These are phyloP conservation scores for Diadromus collaris DNA, from an alignment of 2,888 invertebrate genomes.

Conservation along the genomic window DNA sequence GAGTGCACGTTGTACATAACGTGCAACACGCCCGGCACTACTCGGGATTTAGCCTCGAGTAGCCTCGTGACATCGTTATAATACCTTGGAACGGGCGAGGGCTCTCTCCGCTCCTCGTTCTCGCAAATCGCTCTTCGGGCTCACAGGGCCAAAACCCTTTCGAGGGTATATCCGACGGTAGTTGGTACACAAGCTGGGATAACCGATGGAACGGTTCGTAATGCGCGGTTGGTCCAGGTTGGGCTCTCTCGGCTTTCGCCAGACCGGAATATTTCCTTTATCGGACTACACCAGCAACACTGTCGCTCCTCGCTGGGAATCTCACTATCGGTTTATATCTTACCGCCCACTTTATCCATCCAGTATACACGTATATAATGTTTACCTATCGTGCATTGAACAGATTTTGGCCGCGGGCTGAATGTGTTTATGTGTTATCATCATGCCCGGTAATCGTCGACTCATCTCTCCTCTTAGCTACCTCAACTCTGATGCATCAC, in stretches of 20 bases:
- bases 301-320: constrained; percentile 9
- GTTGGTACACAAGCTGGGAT: neutral
- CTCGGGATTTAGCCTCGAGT: constrained; percentile 44
- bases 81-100: constrained; percentile 36
- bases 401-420: constrained; percentile 20
- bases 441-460: constrained; percentile 48
- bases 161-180: constrained; percentile 4
- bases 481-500: constrained; percentile 10
- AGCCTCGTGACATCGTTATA: constrained; percentile 50
- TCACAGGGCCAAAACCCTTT: constrained; percentile 18
- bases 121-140: constrained; percentile 1
- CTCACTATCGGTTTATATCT: constrained; percentile 33
- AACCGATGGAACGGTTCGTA: constrained; percentile 34
- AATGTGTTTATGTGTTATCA: constrained; percentile 46
- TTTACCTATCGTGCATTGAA: constrained; percentile 10
- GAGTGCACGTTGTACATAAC: constrained; percentile 12
- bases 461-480: constrained; percentile 45
- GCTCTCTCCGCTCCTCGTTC: constrained; percentile 25
- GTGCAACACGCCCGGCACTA: constrained; percentile 24
- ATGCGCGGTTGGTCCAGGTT: constrained; percentile 13
- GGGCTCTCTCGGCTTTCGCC: constrained; percentile 36
- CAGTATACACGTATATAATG: neutral
- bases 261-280: constrained; percentile 45
- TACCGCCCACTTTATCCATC: constrained; percentile 4
- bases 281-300: constrained; percentile 32